A percentile compares a stretch with the other conserved stretches of the same genome.
Conservation (phyloP, 1,140 invertebrate genomes). For the Drosophila insularis region DNA sequence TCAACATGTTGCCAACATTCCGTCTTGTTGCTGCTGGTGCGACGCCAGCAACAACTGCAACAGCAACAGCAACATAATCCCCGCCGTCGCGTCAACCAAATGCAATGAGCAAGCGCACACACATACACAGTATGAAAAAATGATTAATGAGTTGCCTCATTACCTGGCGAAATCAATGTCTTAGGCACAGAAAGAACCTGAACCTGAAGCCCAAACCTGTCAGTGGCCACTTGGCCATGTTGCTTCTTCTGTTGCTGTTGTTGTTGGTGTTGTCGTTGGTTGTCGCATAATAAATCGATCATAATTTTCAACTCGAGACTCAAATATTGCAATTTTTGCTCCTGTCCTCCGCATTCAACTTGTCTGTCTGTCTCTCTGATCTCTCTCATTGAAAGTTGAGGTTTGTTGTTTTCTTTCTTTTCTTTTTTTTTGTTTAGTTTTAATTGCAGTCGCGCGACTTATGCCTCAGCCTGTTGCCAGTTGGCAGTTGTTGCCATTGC, state of each 20-base stretch:
- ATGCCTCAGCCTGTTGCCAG: conserved; percentile 30
- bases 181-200: conserved; percentile 64
- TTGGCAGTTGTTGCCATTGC: conserved; percentile 28
- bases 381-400: neutral
- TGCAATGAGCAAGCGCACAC: conserved; percentile 13
- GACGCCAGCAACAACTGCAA: conserved; percentile 28
- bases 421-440: neutral
- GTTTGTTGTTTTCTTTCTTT: neutral
- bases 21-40: conserved; percentile 44
- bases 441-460: conserved; percentile 16
- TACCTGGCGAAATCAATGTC: conserved; percentile 80
- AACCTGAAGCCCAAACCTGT: conserved; percentile 44
- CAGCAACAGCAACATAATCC: conserved; percentile 49
- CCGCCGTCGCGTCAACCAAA: conserved; percentile 31
- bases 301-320: conserved; percentile 66
- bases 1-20: conserved; percentile 78
- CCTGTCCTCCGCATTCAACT: conserved; percentile 4
- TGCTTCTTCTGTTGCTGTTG: conserved; percentile 32
- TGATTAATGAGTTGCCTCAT: conserved; percentile 81
- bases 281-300: conserved; percentile 77
- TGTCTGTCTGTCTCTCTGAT: neutral
- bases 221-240: conserved; percentile 51
- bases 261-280: conserved; percentile 28
- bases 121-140: conserved; percentile 60
- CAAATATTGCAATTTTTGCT: conserved; percentile 66